Evolutionary conservation across 1,140 invertebrate species (phyloP).

Genomic region (Drosophila neocordata): DNA sequence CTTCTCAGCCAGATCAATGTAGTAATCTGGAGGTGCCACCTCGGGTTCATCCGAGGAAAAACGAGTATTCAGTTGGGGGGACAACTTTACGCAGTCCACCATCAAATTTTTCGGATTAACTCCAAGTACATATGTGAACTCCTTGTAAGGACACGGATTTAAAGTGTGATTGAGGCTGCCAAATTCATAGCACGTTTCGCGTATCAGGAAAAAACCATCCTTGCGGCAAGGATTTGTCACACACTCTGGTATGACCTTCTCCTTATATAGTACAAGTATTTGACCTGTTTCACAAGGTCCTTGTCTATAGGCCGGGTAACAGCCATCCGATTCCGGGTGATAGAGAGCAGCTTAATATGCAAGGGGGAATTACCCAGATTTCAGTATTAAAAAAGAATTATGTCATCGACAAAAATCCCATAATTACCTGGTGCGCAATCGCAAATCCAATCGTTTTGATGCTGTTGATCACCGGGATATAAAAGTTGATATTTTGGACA

Average conservation of each 20-base stretch:
- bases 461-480: conserved; percentile 86
- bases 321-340: conserved; percentile 85
- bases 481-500: conserved; percentile 86
- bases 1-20: conserved; percentile 61
- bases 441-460: conserved; percentile 86
- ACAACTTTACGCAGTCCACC: conserved; percentile 83
- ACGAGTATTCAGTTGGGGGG: conserved; percentile 63
- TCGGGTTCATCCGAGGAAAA: conserved; percentile 41
- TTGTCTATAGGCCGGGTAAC: conserved; percentile 85
- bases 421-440: conserved; percentile 86
- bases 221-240: conserved; percentile 85
- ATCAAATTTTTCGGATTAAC: conserved; percentile 83
- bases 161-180: conserved; percentile 51
- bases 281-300: conserved; percentile 85
- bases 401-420: conserved; percentile 46
- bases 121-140: conserved; percentile 77
- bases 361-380: conserved; percentile 27
- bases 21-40: conserved; percentile 54
- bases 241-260: conserved; percentile 85
- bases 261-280: conserved; percentile 84
- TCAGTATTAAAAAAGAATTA: conserved; percentile 25
- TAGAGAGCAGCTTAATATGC: conserved; percentile 84
- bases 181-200: conserved; percentile 84
- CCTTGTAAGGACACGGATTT: conserved; percentile 82
- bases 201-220: conserved; percentile 83